A percentile compares a stretch with the other conserved stretches of the same genome.
phyloP scores from a whole-genome alignment of 2,888 invertebrate genomes.

The Drymonia ruficornis region DNA sequence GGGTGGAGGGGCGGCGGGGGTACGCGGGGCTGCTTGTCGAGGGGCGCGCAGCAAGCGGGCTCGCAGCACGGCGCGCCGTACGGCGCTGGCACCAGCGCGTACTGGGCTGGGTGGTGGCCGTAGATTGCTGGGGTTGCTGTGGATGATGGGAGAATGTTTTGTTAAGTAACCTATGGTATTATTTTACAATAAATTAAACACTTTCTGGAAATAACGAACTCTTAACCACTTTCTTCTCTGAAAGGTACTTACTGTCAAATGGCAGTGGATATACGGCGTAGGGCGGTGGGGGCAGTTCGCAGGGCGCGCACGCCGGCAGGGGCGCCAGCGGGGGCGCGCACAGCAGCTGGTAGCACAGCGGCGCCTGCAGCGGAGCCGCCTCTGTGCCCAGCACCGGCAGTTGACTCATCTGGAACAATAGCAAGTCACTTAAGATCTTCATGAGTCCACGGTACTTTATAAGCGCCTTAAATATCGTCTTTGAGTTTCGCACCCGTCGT shows the following conservation, averaged over 20 bases:
- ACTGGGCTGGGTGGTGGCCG: slow-evolving; percentile 72
- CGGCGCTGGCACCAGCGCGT: slow-evolving; percentile 71
- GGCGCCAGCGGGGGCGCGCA: slow-evolving; percentile 74
- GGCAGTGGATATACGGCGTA: slow-evolving; percentile 75
- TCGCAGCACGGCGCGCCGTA: slow-evolving; percentile 74
- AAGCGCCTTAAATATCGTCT: too few relatives aligned
- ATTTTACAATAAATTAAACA: too few relatives aligned
- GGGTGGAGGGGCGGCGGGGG: slow-evolving; percentile 75
- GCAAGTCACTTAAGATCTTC: too few relatives aligned
- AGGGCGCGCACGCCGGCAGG: slow-evolving; percentile 70
- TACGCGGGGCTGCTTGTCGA: slow-evolving; percentile 72
- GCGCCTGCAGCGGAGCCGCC: slow-evolving; percentile 68
- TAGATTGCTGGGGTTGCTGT: slow-evolving; percentile 73
- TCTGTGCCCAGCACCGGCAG: slow-evolving; percentile 71
- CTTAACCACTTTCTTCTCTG: background rate
- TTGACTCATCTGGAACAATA: slow-evolving; percentile 69
- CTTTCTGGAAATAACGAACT: too few relatives aligned
- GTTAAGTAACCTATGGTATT: too few relatives aligned
- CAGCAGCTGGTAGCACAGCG: slow-evolving; percentile 76
- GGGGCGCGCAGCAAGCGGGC: slow-evolving; percentile 72
- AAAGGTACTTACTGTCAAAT: slow-evolving; percentile 66
- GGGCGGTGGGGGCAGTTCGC: slow-evolving; percentile 73
- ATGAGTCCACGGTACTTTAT: too few relatives aligned
- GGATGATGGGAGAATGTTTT: slow-evolving; percentile 23
- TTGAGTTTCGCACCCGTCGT: too few relatives aligned